Conservation (phyloP, 2,113 vertebrate species). For the Bettongia penicillata region DNA sequence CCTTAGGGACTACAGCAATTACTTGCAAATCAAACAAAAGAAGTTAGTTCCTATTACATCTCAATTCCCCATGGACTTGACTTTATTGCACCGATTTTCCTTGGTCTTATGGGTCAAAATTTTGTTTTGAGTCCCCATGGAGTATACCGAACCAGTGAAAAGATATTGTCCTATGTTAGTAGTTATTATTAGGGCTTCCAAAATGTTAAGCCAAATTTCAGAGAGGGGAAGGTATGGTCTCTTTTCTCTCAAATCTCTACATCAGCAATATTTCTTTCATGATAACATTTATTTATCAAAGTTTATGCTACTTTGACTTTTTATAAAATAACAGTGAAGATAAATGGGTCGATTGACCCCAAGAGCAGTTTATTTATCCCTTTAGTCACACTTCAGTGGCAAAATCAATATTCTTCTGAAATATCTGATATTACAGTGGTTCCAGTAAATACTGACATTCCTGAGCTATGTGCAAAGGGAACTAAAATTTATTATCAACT, state of each 20-base stretch:
- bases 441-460: constrained; percentile 89
- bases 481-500: constrained; percentile 89
- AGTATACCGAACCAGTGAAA: not conserved
- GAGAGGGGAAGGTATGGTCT: constrained; percentile 30
- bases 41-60: not conserved
- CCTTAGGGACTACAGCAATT: not conserved
- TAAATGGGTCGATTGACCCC: constrained; percentile 89
- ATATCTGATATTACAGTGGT: constrained; percentile 86
- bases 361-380: constrained; percentile 90
- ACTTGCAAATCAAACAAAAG: constrained; percentile 13
- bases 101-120: not conserved
- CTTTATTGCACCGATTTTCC: not conserved
- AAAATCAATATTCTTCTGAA: constrained; percentile 90
- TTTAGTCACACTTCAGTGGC: constrained; percentile 90
- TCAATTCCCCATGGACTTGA: not conserved
- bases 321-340: constrained; percentile 88
- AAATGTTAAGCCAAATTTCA: constrained; percentile 66
- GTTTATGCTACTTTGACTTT: constrained; percentile 87
- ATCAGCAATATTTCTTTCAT: constrained; percentile 82
- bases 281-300: constrained; percentile 87
- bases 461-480: constrained; percentile 84
- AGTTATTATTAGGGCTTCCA: constrained; percentile 59
- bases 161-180: not conserved
- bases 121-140: not conserved
- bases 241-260: constrained; percentile 72